Evolutionary conservation across 2,888 invertebrate species (phyloP).

Genomic region (Stenurella melanura): DNA sequence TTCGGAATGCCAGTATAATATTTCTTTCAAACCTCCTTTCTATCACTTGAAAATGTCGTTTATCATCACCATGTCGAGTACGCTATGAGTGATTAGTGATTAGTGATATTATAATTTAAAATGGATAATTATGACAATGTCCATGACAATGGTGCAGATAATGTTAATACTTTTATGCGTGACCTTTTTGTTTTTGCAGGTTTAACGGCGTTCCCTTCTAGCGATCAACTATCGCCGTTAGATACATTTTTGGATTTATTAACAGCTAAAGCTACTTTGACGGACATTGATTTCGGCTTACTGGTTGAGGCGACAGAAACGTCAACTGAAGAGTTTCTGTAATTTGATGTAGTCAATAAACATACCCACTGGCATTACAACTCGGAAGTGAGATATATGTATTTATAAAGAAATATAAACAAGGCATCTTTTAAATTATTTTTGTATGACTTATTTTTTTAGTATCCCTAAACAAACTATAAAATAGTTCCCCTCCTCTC

Average conservation of each 20-base stretch:
- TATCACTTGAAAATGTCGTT: too few relatives aligned
- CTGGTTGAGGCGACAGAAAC: constrained; percentile 89
- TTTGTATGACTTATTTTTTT: too few relatives aligned
- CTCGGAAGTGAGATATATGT: not conserved
- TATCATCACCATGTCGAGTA: too few relatives aligned
- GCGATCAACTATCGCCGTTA: constrained; percentile 84
- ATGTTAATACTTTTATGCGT: not conserved
- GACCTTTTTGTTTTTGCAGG: constrained; percentile 73
- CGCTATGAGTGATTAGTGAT: too few relatives aligned
- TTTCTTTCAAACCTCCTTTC: too few relatives aligned
- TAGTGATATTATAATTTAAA: too few relatives aligned
- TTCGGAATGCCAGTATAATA: too few relatives aligned
- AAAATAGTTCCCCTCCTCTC: too few relatives aligned
- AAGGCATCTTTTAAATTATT: too few relatives aligned
- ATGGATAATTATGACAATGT: too few relatives aligned
- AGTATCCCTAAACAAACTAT: too few relatives aligned
- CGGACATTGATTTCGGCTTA: constrained; percentile 89
- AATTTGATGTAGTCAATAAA: not conserved
- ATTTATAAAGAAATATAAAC: not conserved
- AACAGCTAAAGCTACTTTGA: constrained; percentile 90
- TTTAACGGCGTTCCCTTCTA: constrained; percentile 82
- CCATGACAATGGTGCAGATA: too few relatives aligned
- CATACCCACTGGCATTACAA: not conserved
- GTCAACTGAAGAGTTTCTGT: constrained; percentile 74
- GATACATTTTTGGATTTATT: constrained; percentile 90